Conservation (phyloP, 2,797 vertebrate genomes). For the Tenualosa ilisha region DNA sequence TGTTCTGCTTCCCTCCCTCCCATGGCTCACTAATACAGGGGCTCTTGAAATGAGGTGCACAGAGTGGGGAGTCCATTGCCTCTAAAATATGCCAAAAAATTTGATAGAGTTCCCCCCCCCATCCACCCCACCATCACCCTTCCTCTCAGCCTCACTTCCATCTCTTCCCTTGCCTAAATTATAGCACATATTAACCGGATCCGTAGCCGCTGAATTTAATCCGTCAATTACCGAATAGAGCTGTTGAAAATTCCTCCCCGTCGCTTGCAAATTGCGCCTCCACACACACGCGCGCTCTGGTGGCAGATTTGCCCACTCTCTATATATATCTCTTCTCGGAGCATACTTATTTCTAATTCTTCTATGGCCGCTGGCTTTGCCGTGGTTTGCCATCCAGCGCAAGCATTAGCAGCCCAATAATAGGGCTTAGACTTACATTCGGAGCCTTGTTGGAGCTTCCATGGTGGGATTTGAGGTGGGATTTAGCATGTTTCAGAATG, state of each 20-base stretch:
- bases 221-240: constrained; percentile 80
- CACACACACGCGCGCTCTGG: constrained; percentile 60
- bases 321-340: constrained; percentile 82
- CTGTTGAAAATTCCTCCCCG: constrained; percentile 75
- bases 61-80: constrained; percentile 64
- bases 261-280: constrained; percentile 73
- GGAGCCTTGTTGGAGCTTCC: constrained; percentile 79
- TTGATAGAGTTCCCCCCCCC: constrained; percentile 66
- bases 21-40: constrained; percentile 34
- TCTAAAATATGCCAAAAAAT: constrained; percentile 64
- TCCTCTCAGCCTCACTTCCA: not conserved
- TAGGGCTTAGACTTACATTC: constrained; percentile 82
- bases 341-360: constrained; percentile 86
- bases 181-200: constrained; percentile 74
- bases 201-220: constrained; percentile 79
- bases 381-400: constrained; percentile 80
- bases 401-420: constrained; percentile 79
- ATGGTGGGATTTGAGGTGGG: constrained; percentile 78
- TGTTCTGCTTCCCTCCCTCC: constrained; percentile 39
- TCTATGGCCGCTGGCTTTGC: constrained; percentile 79
- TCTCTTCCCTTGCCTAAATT: constrained; percentile 65
- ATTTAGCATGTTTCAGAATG: constrained; percentile 82
- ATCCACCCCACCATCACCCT: not conserved
- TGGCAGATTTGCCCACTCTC: constrained; percentile 77
- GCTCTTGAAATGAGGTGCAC: constrained; percentile 59